Percentiles rank a stretch among this genome's conserved stretches.
Evolutionary conservation across 35 echinoderm and acorn worm species (phyloP).

Genomic region (Apostichopus parvimensis): DNA sequence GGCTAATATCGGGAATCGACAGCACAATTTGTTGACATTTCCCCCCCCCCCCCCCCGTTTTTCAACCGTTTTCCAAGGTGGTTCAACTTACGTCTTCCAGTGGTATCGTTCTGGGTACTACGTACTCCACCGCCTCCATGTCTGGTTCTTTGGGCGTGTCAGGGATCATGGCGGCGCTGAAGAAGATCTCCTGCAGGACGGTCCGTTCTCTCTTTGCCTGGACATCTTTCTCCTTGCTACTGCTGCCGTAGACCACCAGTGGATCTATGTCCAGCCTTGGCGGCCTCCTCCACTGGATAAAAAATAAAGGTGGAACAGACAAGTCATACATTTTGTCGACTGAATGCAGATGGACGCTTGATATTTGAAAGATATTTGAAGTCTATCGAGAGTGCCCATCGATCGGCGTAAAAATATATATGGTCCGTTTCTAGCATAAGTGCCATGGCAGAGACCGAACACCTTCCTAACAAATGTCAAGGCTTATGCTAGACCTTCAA

Average conservation of each 20-base stretch:
- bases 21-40: no score
- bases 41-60: no score
- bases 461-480: no score
- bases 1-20: no score
- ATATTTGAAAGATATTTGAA: no score
- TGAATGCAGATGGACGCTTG: neutral
- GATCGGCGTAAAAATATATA: no score
- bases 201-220: conserved; percentile 81
- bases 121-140: conserved; percentile 67
- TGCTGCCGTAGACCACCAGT: conserved; percentile 49
- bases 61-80: no score
- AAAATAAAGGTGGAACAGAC: neutral
- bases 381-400: no score
- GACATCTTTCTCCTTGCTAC: conserved; percentile 72
- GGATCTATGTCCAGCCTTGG: conserved; percentile 36
- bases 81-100: conserved; percentile 92
- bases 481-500: no score
- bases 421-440: no score
- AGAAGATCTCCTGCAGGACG: conserved; percentile 89
- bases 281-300: conserved; percentile 68
- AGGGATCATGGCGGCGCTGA: conserved; percentile 78
- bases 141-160: conserved; percentile 89
- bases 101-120: conserved; percentile 72
- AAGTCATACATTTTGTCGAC: neutral
- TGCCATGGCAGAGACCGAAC: no score